Percentiles rank a stretch among this genome's conserved stretches.
Conservation (phyloP, 2,113 vertebrate species). For the Acanthochromis polyacanthus region DNA sequence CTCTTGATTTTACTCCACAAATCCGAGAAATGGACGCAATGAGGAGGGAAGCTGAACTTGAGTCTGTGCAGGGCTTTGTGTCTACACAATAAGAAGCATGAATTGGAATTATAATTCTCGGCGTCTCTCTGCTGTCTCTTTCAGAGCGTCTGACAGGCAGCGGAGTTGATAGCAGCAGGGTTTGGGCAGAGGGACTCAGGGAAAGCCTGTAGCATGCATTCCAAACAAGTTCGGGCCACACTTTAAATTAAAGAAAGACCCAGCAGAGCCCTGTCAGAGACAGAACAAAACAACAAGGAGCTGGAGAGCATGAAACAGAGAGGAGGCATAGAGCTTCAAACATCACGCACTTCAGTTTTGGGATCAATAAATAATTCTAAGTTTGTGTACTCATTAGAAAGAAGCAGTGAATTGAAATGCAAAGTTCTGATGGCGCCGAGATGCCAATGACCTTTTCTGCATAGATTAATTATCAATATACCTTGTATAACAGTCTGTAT, state of each 20-base stretch:
- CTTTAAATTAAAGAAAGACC: conserved; percentile 57
- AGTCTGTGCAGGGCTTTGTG: conserved; percentile 28
- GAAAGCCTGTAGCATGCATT: conserved; percentile 63
- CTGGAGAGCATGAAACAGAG: no score
- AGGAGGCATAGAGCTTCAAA: no score
- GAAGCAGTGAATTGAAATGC: conserved; percentile 32
- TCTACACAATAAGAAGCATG: conserved; percentile 16
- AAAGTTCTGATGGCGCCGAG: conserved; percentile 39
- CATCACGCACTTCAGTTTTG: conserved; percentile 23
- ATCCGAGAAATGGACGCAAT: conserved; percentile 30
- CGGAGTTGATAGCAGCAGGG: conserved; percentile 50
- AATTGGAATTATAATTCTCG: conserved; percentile 62
- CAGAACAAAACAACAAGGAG: background rate
- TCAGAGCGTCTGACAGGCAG: conserved; percentile 56
- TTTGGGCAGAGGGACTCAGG: conserved; percentile 37
- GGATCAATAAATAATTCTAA: conserved; percentile 63
- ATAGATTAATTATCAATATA: conserved; percentile 43
- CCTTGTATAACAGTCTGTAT: conserved; percentile 25
- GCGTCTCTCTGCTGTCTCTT: conserved; percentile 22
- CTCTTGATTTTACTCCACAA: conserved; percentile 51
- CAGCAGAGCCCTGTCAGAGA: conserved; percentile 21
- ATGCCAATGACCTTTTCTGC: conserved; percentile 18
- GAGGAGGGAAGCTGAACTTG: conserved; percentile 16
- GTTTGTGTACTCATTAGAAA: conserved; percentile 28
- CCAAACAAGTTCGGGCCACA: conserved; percentile 49